Evolutionary conservation across 2,797 vertebrate species (phyloP).

Genomic region (Notolepis coatsorum): DNA sequence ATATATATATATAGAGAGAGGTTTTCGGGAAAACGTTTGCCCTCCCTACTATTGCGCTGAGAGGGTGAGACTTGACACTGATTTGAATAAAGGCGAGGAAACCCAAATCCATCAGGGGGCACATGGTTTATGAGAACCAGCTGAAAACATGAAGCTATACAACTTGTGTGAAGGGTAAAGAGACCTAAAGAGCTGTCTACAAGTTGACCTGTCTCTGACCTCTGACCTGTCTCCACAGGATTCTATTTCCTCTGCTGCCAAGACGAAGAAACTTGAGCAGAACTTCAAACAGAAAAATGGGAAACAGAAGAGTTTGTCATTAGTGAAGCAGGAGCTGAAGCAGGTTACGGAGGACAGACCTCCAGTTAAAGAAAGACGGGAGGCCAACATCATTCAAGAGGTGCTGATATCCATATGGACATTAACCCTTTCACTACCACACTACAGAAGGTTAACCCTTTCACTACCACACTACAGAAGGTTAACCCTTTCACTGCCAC

Average conservation of each 20-base stretch:
- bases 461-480: neutral
- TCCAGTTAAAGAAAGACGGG: slow-evolving; percentile 13
- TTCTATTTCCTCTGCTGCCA: slow-evolving; percentile 46
- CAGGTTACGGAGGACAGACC: slow-evolving; percentile 10
- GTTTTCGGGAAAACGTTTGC: too few species aligned
- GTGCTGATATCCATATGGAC: slow-evolving; percentile 20
- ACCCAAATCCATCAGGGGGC: too few species aligned
- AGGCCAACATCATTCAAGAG: slow-evolving; percentile 27
- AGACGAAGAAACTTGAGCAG: slow-evolving; percentile 49
- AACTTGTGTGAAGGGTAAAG: neutral
- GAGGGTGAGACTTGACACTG: too few species aligned
- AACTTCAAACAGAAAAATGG: slow-evolving; percentile 49
- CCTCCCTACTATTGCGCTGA: too few species aligned
- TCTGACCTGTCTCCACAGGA: slow-evolving; percentile 49
- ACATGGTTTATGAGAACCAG: too few species aligned
- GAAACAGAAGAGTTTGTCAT: slow-evolving; percentile 34
- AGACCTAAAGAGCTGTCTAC: neutral
- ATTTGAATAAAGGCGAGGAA: too few species aligned
- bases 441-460: neutral
- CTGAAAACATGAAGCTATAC: neutral
- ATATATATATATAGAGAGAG: too few species aligned
- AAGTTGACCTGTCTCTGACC: neutral
- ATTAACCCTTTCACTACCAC: neutral
- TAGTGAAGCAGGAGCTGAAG: slow-evolving; percentile 19
- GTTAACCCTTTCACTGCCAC: neutral